phyloP scores from a whole-genome alignment of 1,140 invertebrate genomes.

The Pogonomyrmex barbatus region DNA sequence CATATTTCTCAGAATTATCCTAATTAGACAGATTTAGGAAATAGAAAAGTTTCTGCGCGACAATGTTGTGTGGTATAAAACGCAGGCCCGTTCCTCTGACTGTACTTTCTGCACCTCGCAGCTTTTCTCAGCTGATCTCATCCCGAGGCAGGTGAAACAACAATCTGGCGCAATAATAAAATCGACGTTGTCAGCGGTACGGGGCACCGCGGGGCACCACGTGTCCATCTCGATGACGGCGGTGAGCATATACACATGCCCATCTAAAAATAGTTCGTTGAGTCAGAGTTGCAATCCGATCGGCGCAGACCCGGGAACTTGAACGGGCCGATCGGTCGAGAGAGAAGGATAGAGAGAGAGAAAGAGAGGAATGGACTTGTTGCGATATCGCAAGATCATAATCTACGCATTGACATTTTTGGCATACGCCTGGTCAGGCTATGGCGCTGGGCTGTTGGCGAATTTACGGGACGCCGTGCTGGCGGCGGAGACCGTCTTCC shows the following conservation, averaged over 20 bases:
- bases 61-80: no score
- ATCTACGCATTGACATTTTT: conserved; percentile 91
- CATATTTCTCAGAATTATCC: not conserved
- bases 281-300: not conserved
- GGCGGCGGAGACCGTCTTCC: conserved; percentile 91
- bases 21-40: not conserved
- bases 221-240: conserved; percentile 28
- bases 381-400: conserved; percentile 89
- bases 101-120: not conserved
- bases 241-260: conserved; percentile 29
- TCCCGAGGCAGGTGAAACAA: not conserved
- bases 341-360: not conserved
- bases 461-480: conserved; percentile 93
- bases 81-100: not conserved
- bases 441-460: conserved; percentile 90
- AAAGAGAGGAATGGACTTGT: conserved; percentile 78
- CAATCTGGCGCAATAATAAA: not conserved
- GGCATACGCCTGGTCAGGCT: conserved; percentile 92
- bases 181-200: not conserved
- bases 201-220: conserved; percentile 39
- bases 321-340: not conserved
- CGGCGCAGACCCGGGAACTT: not conserved
- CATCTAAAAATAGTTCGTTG: conserved; percentile 71
- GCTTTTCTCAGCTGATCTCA: no score
- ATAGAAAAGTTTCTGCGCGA: not conserved